These are phyloP conservation scores for Silurus glanis DNA, from an alignment of 2,113 vertebrate genomes.

Conservation along the genomic window DNA sequence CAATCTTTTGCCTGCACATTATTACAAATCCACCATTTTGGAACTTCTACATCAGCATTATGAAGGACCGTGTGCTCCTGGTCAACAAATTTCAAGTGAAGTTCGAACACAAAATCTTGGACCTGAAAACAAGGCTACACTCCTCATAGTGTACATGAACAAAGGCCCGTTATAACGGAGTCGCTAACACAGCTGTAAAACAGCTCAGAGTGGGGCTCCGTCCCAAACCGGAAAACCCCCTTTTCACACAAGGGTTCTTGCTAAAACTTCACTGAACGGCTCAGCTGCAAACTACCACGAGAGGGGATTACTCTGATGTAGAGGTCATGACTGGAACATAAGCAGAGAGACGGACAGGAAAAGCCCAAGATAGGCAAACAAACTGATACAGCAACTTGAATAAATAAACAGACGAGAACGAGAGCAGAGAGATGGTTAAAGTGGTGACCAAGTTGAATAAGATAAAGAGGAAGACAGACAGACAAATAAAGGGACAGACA, in stretches of 20 bases:
- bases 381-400: background rate
- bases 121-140: background rate
- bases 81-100: background rate
- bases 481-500: background rate
- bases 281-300: background rate
- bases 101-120: background rate
- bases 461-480: background rate
- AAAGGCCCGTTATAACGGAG: background rate
- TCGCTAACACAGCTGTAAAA: slow-evolving; percentile 7
- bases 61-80: background rate
- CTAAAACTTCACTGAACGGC: background rate
- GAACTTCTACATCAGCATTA: background rate
- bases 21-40: background rate
- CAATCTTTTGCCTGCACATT: background rate
- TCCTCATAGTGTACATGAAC: background rate
- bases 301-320: background rate
- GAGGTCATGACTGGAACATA: background rate
- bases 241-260: background rate
- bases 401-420: background rate
- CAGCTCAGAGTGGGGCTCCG: background rate
- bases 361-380: background rate
- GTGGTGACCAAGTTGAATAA: background rate
- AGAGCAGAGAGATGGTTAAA: background rate
- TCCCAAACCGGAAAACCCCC: background rate
- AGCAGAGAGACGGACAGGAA: background rate